Conservation (phyloP, 2,113 vertebrate species). For the Crypturellus undulatus region DNA sequence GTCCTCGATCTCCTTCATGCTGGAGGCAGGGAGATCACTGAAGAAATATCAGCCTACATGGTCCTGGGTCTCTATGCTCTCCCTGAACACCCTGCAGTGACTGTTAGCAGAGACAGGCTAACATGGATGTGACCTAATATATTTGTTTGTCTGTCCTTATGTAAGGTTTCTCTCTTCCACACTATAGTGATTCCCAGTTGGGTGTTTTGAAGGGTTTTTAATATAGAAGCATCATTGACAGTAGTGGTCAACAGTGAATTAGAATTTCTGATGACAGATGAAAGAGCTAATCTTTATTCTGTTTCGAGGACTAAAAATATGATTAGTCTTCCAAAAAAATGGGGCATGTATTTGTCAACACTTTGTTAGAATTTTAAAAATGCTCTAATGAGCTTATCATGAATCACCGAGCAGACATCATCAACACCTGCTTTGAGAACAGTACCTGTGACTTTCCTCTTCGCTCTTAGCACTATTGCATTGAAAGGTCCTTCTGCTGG, state of each 20-base stretch:
- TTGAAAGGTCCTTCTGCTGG: neutral
- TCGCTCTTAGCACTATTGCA: neutral
- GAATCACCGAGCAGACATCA: neutral
- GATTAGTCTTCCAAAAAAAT: neutral
- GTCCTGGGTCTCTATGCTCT: neutral
- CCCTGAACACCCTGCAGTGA: rapidly evolving
- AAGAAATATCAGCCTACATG: neutral
- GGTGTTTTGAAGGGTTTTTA: neutral
- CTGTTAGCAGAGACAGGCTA: neutral
- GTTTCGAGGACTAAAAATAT: neutral
- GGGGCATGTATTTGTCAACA: neutral
- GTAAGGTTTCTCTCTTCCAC: neutral
- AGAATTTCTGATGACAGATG: neutral
- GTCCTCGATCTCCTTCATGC: neutral
- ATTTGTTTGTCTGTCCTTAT: neutral
- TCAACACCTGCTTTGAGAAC: neutral
- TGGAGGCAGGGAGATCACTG: neutral
- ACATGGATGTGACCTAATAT: neutral
- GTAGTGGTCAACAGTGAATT: neutral
- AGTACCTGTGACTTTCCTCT: neutral
- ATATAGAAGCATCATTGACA: neutral
- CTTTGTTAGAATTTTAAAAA: neutral
- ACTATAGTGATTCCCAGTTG: neutral
- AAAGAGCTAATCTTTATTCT: neutral
- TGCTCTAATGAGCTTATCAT: neutral